Conservation (phyloP, 2,797 vertebrate species). For the Sebastiscus albofasciatus region DNA sequence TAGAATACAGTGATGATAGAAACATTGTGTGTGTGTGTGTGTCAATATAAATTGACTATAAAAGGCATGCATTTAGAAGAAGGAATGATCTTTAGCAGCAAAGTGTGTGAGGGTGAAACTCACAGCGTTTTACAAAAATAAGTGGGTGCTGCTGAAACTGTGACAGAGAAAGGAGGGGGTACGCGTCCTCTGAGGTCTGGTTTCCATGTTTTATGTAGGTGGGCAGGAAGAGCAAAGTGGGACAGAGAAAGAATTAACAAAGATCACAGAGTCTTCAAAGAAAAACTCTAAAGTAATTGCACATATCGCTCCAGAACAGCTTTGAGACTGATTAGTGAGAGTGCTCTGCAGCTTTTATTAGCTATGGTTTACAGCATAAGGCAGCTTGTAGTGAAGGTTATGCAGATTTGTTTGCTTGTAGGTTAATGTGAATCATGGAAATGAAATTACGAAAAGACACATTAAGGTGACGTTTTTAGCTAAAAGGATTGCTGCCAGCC, state of each 20-base stretch:
- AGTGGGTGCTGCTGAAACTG: constrained; percentile 25
- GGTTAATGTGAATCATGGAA: neutral
- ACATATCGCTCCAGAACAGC: constrained; percentile 28
- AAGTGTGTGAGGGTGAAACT: constrained; percentile 20
- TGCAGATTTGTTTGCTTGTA: neutral
- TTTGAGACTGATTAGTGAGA: neutral
- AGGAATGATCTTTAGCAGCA: neutral
- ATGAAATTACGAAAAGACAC: neutral
- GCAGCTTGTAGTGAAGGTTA: neutral
- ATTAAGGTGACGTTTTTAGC: neutral
- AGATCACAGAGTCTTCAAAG: constrained; percentile 41
- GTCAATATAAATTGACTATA: neutral
- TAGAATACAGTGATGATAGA: neutral
- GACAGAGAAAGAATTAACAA: constrained; percentile 36
- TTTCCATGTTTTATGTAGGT: constrained; percentile 59
- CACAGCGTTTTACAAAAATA: constrained; percentile 5
- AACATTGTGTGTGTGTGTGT: neutral
- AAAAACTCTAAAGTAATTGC: constrained; percentile 26
- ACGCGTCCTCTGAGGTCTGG: constrained; percentile 34
- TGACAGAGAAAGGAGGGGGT: neutral
- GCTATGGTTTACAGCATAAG: neutral
- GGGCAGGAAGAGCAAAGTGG: constrained; percentile 51
- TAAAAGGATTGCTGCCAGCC: neutral
- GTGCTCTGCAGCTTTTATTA: neutral
- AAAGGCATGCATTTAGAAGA: neutral